Evolutionary conservation across 1,140 invertebrate species (phyloP), one percentile per base, ranked within the genome.

Genomic region (Epicauta chinensis): DNA sequence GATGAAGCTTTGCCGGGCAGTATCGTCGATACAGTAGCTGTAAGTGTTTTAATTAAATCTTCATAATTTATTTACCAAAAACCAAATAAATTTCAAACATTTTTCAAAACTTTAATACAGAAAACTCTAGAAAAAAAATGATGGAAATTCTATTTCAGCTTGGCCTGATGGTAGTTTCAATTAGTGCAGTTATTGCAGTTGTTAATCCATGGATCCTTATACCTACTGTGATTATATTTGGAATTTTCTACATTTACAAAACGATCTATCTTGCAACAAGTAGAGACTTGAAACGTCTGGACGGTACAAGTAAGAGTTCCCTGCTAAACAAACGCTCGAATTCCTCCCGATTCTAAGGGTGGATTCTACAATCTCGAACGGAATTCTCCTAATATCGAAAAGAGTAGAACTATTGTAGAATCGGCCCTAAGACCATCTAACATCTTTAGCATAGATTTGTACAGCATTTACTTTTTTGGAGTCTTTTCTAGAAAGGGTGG

Each of bases 241-340:
- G 37, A 0, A 41, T 63, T 2, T 91, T 91, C 65, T 67, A 80
- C 36, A 67, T 81, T 15, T 72, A 91, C 31, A 66, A 88, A 47
- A 76, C 73, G 52, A 78, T 91, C 63, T 95, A 92, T 65, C 68
- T 94, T 17, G 73, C 77, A 10, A 87, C 88, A 1, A 87, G 89
- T 0, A 79, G 91, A 62, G 83, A 81, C 63, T 66, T 83, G 15
- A 83, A 84, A 63, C 66, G 81, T 48, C 65, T 83, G 4, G 81
- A 84, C 65, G 78, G 77, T 48, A 77, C 76, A 41, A 73, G 80
- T 81, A 68, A 73, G 71, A n/a, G n/a, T n/a, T n/a, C n/a, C n/a
- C n/a, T n/a, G n/a, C n/a, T n/a, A n/a, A n/a, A n/a, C n/a, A n/a
- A n/a, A n/a, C n/a, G n/a, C n/a, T n/a, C n/a, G n/a, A n/a, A n/a